Conservation (phyloP, 1,140 invertebrate species). For the Microvelia longipes region DNA sequence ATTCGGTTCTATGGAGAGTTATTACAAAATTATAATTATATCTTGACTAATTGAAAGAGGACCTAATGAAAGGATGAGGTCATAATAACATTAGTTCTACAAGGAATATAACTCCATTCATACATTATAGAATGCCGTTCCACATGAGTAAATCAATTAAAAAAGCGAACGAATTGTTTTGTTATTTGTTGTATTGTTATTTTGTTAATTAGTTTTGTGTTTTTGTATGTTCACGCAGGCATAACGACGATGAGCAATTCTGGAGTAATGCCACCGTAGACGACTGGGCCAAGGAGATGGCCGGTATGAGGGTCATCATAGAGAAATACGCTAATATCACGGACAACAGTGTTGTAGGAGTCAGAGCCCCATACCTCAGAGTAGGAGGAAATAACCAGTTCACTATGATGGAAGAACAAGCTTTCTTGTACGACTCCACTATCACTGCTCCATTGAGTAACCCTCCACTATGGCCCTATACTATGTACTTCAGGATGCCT, state of each 20-base stretch:
- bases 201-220: constrained; percentile 4
- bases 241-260: constrained; percentile 83
- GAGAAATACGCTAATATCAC: constrained; percentile 87
- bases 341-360: constrained; percentile 84
- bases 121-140: too few species aligned
- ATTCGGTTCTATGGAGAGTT: too few species aligned
- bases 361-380: constrained; percentile 78
- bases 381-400: constrained; percentile 94
- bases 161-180: constrained; percentile 1
- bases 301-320: constrained; percentile 80
- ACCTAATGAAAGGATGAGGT: too few species aligned
- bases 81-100: too few species aligned
- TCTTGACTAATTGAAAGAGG: too few species aligned
- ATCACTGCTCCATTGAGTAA: constrained; percentile 85
- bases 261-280: constrained; percentile 87
- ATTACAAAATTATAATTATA: too few species aligned
- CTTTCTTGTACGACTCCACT: constrained; percentile 88
- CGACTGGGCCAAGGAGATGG: constrained; percentile 93
- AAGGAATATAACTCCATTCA: too few species aligned
- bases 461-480: constrained; percentile 90
- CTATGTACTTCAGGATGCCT: constrained; percentile 93
- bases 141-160: neutral
- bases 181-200: constrained; percentile 2
- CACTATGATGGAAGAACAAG: constrained; percentile 94
- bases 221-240: constrained; percentile 35